These are phyloP conservation scores for Phortica variegata DNA, from an alignment of 1,140 invertebrate species.

Conservation along the genomic window DNA sequence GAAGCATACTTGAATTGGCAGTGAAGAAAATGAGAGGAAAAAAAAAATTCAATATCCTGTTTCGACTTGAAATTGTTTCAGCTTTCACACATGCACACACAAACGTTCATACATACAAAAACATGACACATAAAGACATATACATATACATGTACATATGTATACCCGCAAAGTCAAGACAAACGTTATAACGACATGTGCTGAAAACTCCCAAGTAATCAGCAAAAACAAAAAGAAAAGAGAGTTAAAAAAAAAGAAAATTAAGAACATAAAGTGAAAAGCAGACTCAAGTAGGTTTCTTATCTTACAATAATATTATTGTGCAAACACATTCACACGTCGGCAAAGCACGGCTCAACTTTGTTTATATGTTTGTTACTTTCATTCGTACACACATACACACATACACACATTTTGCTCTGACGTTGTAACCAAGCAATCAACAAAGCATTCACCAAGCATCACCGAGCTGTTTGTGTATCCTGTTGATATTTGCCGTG, in stretches of 20 bases:
- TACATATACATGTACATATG: too few species aligned
- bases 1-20: too few species aligned
- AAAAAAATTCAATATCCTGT: conserved; percentile 8
- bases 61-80: not conserved
- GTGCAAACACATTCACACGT: conserved; percentile 27
- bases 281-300: conserved; percentile 27
- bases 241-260: not conserved
- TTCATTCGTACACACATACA: conserved; percentile 8
- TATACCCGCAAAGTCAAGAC: too few species aligned
- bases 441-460: not conserved
- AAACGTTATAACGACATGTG: conserved; percentile 5
- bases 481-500: conserved; percentile 8
- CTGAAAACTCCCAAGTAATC: too few species aligned
- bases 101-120: too few species aligned
- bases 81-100: too few species aligned
- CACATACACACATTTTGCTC: not conserved
- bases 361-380: conserved; percentile 5
- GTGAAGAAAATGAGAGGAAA: too few species aligned
- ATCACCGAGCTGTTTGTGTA: not conserved
- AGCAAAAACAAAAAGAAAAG: not conserved
- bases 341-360: not conserved
- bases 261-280: conserved; percentile 1
- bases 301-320: conserved; percentile 44
- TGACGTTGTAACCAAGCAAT: too few species aligned
- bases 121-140: too few species aligned